Percentiles rank a stretch among this genome's conserved stretches.
These are phyloP conservation scores for Paracentrotus lividus DNA, from an alignment of 53 echinoderm and acorn worm species.

Conservation along the genomic window DNA sequence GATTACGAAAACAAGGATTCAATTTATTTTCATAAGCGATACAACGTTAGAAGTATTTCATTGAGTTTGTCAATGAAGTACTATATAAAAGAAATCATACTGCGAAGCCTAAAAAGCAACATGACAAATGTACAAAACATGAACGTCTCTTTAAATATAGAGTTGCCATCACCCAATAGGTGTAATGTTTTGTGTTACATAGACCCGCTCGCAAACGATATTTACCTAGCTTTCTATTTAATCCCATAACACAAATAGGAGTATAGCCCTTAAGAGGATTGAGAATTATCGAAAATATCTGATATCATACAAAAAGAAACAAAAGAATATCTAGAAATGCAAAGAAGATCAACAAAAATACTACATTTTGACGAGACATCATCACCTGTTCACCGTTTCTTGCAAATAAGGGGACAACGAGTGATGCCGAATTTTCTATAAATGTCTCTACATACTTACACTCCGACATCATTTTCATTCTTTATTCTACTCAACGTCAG, in stretches of 20 bases:
- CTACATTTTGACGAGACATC: neutral
- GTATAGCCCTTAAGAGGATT: neutral
- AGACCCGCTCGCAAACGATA: neutral
- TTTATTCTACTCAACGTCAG: neutral
- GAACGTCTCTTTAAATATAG: too few species aligned
- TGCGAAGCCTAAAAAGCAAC: too few species aligned
- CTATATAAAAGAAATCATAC: too few species aligned
- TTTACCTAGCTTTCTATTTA: neutral
- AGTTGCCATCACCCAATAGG: too few species aligned
- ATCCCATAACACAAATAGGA: neutral
- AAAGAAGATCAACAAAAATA: neutral
- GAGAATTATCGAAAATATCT: neutral
- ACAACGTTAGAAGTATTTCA: too few species aligned
- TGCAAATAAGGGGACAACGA: too few species aligned
- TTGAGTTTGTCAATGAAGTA: too few species aligned
- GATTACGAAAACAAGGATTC: too few species aligned
- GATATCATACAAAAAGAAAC: neutral
- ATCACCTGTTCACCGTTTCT: neutral
- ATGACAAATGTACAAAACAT: too few species aligned
- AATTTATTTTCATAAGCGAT: too few species aligned
- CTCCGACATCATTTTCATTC: neutral
- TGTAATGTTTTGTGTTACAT: too few species aligned
- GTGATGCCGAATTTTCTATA: neutral
- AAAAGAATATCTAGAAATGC: neutral
- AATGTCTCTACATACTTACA: neutral